Evolutionary conservation across 2,888 invertebrate genomes (phyloP), one percentile per base, ranked within the genome.

Genomic region (Heliconius charithonia): DNA sequence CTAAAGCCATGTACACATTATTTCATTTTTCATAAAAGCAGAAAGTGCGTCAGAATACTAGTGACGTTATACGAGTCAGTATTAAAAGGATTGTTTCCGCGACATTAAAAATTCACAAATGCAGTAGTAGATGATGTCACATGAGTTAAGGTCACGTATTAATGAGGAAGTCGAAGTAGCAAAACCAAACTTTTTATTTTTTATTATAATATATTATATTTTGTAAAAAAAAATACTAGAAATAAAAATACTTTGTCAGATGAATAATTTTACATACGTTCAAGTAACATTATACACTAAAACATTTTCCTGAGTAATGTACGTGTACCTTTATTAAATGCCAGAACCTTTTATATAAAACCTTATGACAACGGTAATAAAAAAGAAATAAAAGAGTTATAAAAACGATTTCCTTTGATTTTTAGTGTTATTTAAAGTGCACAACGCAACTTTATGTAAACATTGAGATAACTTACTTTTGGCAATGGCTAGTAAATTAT

Each of bases 141-240:
- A 78, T 63, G 79, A 73, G 78, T 79, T 83, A 81, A 87, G 87
- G 87, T 85, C 85, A 84, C 75, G 72, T 75, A 72, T 84, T 84
- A 83, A 81, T 84, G 78, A 87, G 88, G 88, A 51, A 51, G 22
- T 51, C 51, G 19, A 51, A 22, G 7, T 87, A 88, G 86, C 87
- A 85, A 84, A 79, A 86, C 82, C 83, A 80, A 84, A 83, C 83
- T 79, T 81, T 80, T 79, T 78, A 75, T 56, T 80, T 81, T 59
- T 32, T 32, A 59, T 19, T 22, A 56, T 51, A 72, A 72, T 12
- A 45, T n/a, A 59, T 12, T n/a, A 59, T 59, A 59, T 59, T 59
- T 59, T 3, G 7, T n/a, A n/a, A 16, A 59, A 3, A 59, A 59
- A 59, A 59, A 59, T 10, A 59, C 0, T 10, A 22, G 13, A 41